These are phyloP conservation scores for Eupithecia dodoneata DNA, from an alignment of 2,888 invertebrate genomes.

Conservation along the genomic window DNA sequence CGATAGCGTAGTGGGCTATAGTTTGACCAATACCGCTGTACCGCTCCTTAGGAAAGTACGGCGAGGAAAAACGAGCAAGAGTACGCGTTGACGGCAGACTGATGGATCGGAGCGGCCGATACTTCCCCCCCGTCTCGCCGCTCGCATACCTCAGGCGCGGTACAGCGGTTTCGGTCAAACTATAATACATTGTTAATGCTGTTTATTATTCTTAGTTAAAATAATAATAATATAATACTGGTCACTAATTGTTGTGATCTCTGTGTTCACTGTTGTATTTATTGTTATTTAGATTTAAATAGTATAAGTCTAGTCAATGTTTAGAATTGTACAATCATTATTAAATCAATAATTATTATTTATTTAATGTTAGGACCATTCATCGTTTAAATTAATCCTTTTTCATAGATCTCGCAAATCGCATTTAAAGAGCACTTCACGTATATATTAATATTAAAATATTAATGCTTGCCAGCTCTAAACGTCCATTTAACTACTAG, in stretches of 20 bases:
- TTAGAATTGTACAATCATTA: slow-evolving; percentile 16
- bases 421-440: slow-evolving; percentile 1
- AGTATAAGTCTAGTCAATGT: slow-evolving; percentile 16
- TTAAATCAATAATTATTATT: background rate
- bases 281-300: slow-evolving; percentile 24
- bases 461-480: slow-evolving; percentile 42
- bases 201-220: background rate
- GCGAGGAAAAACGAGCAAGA: no score
- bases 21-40: no score
- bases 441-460: slow-evolving; percentile 7
- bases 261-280: slow-evolving; percentile 32
- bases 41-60: no score
- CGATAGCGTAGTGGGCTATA: background rate
- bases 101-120: no score
- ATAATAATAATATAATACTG: slow-evolving; percentile 15
- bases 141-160: no score
- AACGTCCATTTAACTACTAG: slow-evolving; percentile 48
- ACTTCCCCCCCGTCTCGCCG: no score
- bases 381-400: background rate
- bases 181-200: background rate
- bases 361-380: background rate
- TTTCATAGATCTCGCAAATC: background rate
- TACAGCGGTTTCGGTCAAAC: no score
- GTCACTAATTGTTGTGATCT: slow-evolving; percentile 13
- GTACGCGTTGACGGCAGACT: no score